A percentile compares a stretch with the other conserved stretches of the same genome.
Evolutionary conservation across 2,797 vertebrate species (phyloP).

Genomic region (Chromis chromis): DNA sequence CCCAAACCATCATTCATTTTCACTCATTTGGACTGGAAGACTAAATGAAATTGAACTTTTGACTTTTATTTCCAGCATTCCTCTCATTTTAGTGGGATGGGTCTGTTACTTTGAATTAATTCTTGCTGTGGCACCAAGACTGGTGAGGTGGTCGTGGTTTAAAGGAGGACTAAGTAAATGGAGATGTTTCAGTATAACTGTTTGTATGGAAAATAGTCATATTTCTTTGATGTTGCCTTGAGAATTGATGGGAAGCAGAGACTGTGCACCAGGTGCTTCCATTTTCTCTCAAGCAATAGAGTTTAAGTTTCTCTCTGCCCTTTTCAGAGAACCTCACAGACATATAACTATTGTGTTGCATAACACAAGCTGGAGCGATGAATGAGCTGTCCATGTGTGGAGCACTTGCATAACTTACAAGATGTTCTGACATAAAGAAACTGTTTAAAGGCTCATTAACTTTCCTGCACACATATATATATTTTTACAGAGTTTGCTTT

Average conservation of each 20-base stretch:
- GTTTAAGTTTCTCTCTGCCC: conserved; percentile 36
- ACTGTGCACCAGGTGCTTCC: conserved; percentile 53
- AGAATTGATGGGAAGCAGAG: conserved; percentile 45
- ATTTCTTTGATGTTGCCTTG: conserved; percentile 50
- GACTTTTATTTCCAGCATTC: conserved; percentile 35
- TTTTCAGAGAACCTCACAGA: conserved; percentile 20
- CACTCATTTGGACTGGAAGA: conserved; percentile 39
- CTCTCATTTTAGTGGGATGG: conserved; percentile 24
- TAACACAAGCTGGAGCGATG: conserved; percentile 1
- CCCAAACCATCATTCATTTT: conserved; percentile 51
- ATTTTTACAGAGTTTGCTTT: background rate
- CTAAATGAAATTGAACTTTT: conserved; percentile 40
- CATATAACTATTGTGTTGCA: conserved; percentile 11
- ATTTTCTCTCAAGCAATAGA: conserved; percentile 43
- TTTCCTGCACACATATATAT: background rate
- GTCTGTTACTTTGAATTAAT: conserved; percentile 40
- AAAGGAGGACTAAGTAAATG: conserved; percentile 32
- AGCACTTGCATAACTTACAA: conserved; percentile 4
- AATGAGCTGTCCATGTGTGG: background rate
- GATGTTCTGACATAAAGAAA: background rate
- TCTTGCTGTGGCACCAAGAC: conserved; percentile 26
- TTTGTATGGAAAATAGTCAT: conserved; percentile 33
- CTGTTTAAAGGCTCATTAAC: conserved; percentile 8
- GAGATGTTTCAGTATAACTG: conserved; percentile 11
- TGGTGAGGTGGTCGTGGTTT: conserved; percentile 27